A percentile compares a stretch with the other conserved stretches of the same genome.
phyloP scores from a whole-genome alignment of 2,888 invertebrate species.

The Drosophila kuntzei region DNA sequence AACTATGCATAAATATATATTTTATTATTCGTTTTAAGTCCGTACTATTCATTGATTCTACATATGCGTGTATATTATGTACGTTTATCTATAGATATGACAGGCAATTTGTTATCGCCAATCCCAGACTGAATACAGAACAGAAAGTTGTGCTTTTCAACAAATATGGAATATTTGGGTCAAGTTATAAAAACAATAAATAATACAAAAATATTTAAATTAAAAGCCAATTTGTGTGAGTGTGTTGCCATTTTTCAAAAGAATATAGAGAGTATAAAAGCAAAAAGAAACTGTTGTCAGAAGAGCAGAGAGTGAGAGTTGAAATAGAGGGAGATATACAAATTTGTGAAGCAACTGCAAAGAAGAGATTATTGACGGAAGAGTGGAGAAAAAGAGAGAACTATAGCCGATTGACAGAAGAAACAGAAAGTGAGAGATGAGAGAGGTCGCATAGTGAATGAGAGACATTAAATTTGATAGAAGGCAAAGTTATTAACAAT shows the following conservation, averaged over 20 bases:
- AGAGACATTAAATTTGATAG: too few relatives aligned
- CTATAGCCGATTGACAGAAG: too few relatives aligned
- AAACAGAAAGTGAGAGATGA: too few relatives aligned
- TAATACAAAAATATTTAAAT: not conserved
- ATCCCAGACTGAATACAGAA: not conserved
- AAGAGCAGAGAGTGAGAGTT: not conserved
- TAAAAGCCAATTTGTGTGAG: not conserved
- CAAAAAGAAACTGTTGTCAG: not conserved
- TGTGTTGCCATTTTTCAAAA: not conserved
- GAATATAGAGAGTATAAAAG: not conserved
- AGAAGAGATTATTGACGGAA: too few relatives aligned
- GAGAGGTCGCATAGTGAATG: too few relatives aligned
- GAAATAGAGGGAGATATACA: too few relatives aligned
- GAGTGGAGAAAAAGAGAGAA: too few relatives aligned
- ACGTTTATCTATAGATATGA: slow-evolving; percentile 13
- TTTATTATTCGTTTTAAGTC: slow-evolving; percentile 8
- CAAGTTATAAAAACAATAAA: not conserved
- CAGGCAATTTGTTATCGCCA: slow-evolving; percentile 28
- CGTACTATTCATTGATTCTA: slow-evolving; percentile 12
- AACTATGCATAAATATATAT: slow-evolving; percentile 29
- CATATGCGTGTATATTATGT: slow-evolving; percentile 1
- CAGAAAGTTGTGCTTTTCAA: not conserved
- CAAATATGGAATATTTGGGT: not conserved
- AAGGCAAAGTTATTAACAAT: too few relatives aligned
- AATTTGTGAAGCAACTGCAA: too few relatives aligned